These are phyloP conservation scores for Hippasteria phrygiana DNA, from an alignment of 53 echinoderm and acorn worm genomes.

Conservation along the genomic window DNA sequence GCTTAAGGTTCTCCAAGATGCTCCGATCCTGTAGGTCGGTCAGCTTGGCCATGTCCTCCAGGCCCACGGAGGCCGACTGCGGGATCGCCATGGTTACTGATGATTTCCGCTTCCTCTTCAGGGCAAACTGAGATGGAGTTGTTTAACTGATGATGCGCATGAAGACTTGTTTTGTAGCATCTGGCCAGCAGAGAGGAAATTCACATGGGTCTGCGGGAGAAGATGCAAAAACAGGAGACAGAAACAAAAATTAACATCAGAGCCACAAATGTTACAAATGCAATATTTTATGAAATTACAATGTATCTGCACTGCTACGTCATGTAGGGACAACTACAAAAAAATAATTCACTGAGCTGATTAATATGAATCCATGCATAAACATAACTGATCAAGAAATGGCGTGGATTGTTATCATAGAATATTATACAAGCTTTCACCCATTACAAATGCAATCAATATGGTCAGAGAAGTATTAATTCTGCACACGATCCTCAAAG, in stretches of 20 bases:
- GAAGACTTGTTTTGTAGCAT: slow-evolving; percentile 3
- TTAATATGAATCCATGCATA: too few relatives aligned
- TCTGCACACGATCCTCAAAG: too few relatives aligned
- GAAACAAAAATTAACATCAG: neutral
- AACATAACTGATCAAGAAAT: too few relatives aligned
- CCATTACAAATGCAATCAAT: too few relatives aligned
- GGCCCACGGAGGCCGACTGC: slow-evolving; percentile 75
- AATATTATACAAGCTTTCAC: too few relatives aligned
- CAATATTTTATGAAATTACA: neutral
- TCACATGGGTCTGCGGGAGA: neutral
- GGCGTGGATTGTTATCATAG: too few relatives aligned
- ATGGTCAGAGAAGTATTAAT: too few relatives aligned
- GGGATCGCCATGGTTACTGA: slow-evolving; percentile 75
- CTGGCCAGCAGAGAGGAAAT: neutral
- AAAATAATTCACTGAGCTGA: too few relatives aligned
- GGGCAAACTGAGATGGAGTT: neutral
- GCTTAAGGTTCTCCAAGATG: slow-evolving; percentile 85
- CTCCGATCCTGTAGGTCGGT: slow-evolving; percentile 86
- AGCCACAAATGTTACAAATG: neutral
- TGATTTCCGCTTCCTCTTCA: slow-evolving; percentile 13
- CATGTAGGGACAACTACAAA: too few relatives aligned
- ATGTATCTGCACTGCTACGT: too few relatives aligned
- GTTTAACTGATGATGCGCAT: neutral
- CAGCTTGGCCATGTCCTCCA: slow-evolving; percentile 98
- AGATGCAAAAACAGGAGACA: neutral